Evolutionary conservation across 2,113 vertebrate species (phyloP), one percentile per base, ranked within the genome.

Genomic region (Paradoxurus hermaphroditus): DNA sequence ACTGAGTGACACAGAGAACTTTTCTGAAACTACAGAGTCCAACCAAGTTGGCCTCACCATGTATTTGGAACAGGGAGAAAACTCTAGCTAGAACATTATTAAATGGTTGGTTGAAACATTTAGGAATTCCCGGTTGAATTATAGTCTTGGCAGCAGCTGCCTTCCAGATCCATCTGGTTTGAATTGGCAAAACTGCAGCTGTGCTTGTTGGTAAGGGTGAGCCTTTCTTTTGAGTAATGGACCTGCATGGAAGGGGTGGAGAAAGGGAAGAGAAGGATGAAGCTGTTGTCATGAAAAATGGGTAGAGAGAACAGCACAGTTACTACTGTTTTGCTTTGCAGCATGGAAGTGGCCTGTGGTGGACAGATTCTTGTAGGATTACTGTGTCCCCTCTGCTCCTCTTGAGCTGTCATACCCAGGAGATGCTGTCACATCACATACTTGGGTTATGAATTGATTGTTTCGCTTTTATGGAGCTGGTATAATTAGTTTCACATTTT

Each of bases 401-500:
- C 79, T 3, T 0, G 10, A 44, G 87, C 94, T 93, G 95, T 94
- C 95, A 15, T 67, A 78, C 4, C 90, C 97, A 2, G 78, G 77
- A 73, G 90, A 96, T 70, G 78, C 90, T 93, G 92, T 97, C 96
- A 91, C 82, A 84, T 98, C 85, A 34, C 92, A 91, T 49, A 62
- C 25, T 91, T 82, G 93, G 97, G 59, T 95, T 96, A 84, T 95
- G 97, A 93, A 98, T 98, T 97, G 97, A 95, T 98, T 97, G 91
- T 41, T 86, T 95, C 68, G 18, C 12, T 97, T 98, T 98, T 86
- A 94, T 86, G 94, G 95, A 83, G 19, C 85, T 97, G 83, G 93
- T 8, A 56, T 98, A 98, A 97, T 95, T 98, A 91, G 97, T 97
- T 97, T 96, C 98, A 51, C 91, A 78, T 95, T 98, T 97, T 97